Evolutionary conservation across 30 jellyfish, hydroid and myxozoan species (phyloP).

Genomic region (Hydractinia echinata): DNA sequence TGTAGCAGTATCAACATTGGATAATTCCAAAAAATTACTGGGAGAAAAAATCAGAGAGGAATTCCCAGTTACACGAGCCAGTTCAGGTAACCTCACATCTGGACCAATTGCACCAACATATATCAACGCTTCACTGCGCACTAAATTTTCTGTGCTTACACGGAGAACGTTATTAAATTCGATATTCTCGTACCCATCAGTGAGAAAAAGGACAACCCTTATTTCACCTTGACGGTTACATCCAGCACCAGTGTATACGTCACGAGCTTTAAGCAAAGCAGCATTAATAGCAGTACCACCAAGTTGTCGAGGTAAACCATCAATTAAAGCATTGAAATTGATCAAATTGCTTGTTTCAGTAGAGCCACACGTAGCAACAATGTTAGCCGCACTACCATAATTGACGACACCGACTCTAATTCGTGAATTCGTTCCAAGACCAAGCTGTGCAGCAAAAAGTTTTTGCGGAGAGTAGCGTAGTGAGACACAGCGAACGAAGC

Average conservation of each 20-base stretch:
- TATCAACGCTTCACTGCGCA: constrained; percentile 16
- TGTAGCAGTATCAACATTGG: background rate
- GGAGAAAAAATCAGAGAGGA: background rate
- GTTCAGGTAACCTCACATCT: background rate
- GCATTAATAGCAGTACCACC: constrained; percentile 28
- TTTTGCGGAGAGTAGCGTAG: too few relatives aligned
- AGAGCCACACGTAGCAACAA: constrained; percentile 1
- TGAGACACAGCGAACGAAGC: background rate
- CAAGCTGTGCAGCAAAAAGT: background rate
- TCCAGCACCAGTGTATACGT: background rate
- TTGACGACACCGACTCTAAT: constrained; percentile 10
- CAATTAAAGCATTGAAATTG: background rate
- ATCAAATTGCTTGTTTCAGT: background rate
- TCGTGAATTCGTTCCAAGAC: constrained; percentile 15
- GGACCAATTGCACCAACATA: constrained; percentile 26
- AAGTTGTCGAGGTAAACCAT: background rate
- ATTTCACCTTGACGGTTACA: background rate
- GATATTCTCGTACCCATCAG: constrained; percentile 23
- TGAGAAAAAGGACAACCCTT: background rate
- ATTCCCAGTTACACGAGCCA: background rate
- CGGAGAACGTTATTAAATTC: background rate
- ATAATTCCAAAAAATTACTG: background rate
- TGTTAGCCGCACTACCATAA: background rate
- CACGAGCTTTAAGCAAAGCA: constrained; percentile 7
- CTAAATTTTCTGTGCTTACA: background rate